phyloP scores from a whole-genome alignment of 1,140 invertebrate species.

The Limonius californicus region DNA sequence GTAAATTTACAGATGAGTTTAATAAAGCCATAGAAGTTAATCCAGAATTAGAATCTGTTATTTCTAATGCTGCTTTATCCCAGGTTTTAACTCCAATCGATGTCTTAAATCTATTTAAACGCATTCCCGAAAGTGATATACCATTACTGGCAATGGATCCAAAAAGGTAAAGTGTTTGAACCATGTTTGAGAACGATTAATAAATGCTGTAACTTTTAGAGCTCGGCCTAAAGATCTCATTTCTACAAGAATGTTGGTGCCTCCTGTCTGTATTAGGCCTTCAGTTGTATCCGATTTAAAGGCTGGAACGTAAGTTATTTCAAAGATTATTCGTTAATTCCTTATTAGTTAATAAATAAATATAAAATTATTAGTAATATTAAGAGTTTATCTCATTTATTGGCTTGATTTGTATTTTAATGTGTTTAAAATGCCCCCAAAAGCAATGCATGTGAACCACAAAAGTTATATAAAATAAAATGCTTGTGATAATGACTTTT shows the following conservation, averaged over 20 bases:
- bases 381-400: too few relatives aligned
- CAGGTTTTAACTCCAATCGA: conserved; percentile 56
- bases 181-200: too few relatives aligned
- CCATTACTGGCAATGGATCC: conserved; percentile 89
- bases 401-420: too few relatives aligned
- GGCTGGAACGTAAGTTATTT: conserved; percentile 90
- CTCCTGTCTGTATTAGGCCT: conserved; percentile 94
- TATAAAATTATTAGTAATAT: too few relatives aligned
- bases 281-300: conserved; percentile 94
- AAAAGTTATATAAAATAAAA: too few relatives aligned
- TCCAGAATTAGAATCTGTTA: conserved; percentile 56
- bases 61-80: conserved; percentile 48
- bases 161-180: too few relatives aligned
- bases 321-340: too few relatives aligned
- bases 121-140: conserved; percentile 79
- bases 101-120: conserved; percentile 74
- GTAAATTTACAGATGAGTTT: conserved; percentile 50
- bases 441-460: too few relatives aligned
- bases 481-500: too few relatives aligned
- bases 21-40: conserved; percentile 55
- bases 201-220: conserved; percentile 46
- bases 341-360: too few relatives aligned
- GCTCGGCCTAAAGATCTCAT: conserved; percentile 88
- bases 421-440: too few relatives aligned
- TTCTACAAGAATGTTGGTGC: conserved; percentile 89